phyloP scores from a whole-genome alignment of 2,113 vertebrate genomes.

The Otolemur garnettii region DNA sequence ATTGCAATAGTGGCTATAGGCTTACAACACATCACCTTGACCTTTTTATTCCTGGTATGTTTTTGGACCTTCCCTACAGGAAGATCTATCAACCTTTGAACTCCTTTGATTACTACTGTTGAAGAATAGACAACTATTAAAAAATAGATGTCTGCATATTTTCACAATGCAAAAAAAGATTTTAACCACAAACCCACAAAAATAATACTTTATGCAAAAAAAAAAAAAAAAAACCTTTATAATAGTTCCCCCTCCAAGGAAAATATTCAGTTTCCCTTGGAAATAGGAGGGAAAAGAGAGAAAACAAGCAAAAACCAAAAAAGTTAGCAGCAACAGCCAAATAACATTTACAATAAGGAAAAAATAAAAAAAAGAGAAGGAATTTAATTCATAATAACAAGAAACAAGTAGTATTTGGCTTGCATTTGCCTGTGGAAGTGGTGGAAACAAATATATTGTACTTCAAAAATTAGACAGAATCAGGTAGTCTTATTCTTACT shows the following conservation, averaged over 20 bases:
- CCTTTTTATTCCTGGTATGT: background rate
- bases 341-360: background rate
- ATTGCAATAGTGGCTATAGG: background rate
- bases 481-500: background rate
- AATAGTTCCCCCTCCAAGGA: background rate
- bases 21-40: background rate
- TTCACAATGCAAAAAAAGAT: background rate
- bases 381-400: background rate
- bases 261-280: background rate
- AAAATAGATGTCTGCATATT: background rate
- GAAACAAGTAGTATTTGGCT: background rate
- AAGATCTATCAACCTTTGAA: background rate
- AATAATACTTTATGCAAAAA: background rate
- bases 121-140: background rate
- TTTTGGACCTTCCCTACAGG: background rate
- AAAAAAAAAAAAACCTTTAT: background rate
- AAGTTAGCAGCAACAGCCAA: background rate
- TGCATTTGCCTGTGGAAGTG: background rate
- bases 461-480: background rate
- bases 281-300: background rate
- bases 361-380: background rate
- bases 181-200: background rate
- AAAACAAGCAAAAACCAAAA: background rate
- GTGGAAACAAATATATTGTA: background rate
- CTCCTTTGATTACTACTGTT: background rate